A percentile compares a stretch with the other conserved stretches of the same genome.
Conservation (phyloP, 2,113 vertebrate genomes). For the Ammodytes dubius region DNA sequence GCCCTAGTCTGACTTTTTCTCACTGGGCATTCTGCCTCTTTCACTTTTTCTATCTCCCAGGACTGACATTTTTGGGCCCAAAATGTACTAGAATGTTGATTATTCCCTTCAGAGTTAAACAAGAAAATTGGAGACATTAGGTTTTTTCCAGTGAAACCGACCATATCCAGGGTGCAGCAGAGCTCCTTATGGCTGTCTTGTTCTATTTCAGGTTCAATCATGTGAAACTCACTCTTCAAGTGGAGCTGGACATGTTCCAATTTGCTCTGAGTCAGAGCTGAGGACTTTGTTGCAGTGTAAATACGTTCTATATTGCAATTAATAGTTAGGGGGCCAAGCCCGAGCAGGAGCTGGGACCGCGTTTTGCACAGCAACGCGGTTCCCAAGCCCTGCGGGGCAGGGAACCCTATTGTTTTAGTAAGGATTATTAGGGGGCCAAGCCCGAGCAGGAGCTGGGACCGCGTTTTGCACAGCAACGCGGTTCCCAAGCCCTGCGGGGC, state of each 20-base stretch:
- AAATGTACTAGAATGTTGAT: background rate
- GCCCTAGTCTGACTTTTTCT: background rate
- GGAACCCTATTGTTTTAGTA: no score
- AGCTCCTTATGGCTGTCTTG: slow-evolving; percentile 33
- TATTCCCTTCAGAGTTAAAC: slow-evolving; percentile 9
- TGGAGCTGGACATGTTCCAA: slow-evolving; percentile 20
- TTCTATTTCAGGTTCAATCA: slow-evolving; percentile 53
- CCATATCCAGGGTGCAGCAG: background rate
- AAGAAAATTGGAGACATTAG: background rate
- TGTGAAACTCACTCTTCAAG: slow-evolving; percentile 45
- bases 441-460: no score
- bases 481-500: no score
- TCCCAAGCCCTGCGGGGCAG: no score
- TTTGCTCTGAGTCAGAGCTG: slow-evolving; percentile 15
- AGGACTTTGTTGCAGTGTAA: slow-evolving; percentile 2
- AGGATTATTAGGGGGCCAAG: no score
- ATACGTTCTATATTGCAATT: slow-evolving; percentile 25
- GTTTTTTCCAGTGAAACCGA: slow-evolving; percentile 18
- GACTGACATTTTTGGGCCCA: slow-evolving; percentile 11
- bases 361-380: no score
- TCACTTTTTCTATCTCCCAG: background rate
- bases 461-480: no score
- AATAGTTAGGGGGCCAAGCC: no score
- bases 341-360: no score
- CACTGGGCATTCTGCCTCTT: background rate